These are phyloP conservation scores for Ptilodon capucinus DNA, from an alignment of 2,888 invertebrate genomes.

Conservation along the genomic window DNA sequence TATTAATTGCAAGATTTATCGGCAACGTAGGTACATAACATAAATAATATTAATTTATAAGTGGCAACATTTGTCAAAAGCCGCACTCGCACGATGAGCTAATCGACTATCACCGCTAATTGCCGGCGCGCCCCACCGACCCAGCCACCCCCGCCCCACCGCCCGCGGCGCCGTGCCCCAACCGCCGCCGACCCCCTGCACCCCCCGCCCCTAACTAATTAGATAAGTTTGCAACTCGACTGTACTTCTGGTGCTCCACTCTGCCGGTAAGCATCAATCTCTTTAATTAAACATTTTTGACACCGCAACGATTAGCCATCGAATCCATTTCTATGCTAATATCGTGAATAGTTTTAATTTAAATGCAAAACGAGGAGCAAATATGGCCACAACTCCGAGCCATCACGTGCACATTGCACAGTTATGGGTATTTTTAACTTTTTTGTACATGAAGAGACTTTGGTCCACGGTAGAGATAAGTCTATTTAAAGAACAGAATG, in stretches of 20 bases:
- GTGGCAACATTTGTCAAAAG: slow-evolving; percentile 79
- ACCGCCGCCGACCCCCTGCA: slow-evolving; percentile 23
- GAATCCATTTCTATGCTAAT: slow-evolving; percentile 74
- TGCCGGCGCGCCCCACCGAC: slow-evolving; percentile 50
- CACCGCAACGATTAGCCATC: slow-evolving; percentile 78
- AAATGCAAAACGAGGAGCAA: slow-evolving; percentile 54
- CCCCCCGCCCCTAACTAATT: slow-evolving; percentile 72
- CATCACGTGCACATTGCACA: slow-evolving; percentile 20
- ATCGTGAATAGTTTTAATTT: slow-evolving; percentile 62
- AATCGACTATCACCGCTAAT: slow-evolving; percentile 83
- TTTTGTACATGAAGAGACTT: too few relatives aligned
- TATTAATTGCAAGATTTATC: slow-evolving; percentile 65
- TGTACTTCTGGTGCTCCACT: slow-evolving; percentile 78
- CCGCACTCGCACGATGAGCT: slow-evolving; percentile 80
- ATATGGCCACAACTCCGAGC: slow-evolving; percentile 22
- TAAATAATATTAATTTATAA: slow-evolving; percentile 75
- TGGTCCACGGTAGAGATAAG: too few relatives aligned
- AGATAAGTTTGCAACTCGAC: slow-evolving; percentile 82
- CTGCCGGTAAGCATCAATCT: slow-evolving; percentile 80
- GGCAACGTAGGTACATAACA: slow-evolving; percentile 64
- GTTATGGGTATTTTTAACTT: slow-evolving; percentile 19
- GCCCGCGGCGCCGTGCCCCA: slow-evolving; percentile 14
- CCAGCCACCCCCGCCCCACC: slow-evolving; percentile 24
- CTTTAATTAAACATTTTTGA: slow-evolving; percentile 83
- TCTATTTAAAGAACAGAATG: too few relatives aligned